A percentile compares a stretch with the other conserved stretches of the same genome.
Conservation (phyloP, 2,888 invertebrate species). For the Chymomyza caudatula region DNA sequence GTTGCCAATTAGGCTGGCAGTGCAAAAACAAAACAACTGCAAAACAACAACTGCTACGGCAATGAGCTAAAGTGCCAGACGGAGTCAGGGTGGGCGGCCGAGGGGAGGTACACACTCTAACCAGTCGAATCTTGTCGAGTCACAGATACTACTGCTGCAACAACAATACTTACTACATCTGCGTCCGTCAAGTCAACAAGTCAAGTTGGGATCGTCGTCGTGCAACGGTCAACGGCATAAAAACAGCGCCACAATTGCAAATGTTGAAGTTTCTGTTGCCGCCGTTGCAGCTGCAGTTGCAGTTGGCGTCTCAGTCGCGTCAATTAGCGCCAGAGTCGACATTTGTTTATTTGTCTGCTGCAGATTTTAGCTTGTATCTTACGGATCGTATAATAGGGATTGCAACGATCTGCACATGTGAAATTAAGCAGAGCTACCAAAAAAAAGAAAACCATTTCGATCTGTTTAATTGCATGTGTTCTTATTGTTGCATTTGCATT, state of each 20-base stretch:
- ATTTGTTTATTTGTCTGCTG: constrained; percentile 61
- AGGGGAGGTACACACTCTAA: not conserved
- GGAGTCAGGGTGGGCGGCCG: too few relatives aligned
- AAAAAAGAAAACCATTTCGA: constrained; percentile 55
- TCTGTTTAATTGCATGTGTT: constrained; percentile 63
- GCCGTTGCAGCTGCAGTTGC: constrained; percentile 29
- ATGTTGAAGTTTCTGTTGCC: constrained; percentile 9
- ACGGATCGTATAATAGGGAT: constrained; percentile 5
- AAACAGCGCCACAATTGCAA: not conserved
- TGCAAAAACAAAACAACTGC: not conserved
- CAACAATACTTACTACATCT: not conserved
- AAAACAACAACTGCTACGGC: not conserved
- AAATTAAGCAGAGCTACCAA: constrained; percentile 49
- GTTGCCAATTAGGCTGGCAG: constrained; percentile 53
- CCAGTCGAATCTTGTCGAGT: not conserved
- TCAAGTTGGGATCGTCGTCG: constrained; percentile 1
- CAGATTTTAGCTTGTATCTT: constrained; percentile 26
- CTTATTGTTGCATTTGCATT: constrained; percentile 57
- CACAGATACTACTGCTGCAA: not conserved
- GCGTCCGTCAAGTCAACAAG: constrained; percentile 20
- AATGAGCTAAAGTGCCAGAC: not conserved
- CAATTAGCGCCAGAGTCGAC: constrained; percentile 56
- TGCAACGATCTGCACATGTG: constrained; percentile 45
- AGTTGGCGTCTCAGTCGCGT: constrained; percentile 50
- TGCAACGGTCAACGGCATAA: constrained; percentile 51